These are phyloP conservation scores for Stegodyphus mimosarum DNA, from an alignment of 1,140 invertebrate species.

Conservation along the genomic window DNA sequence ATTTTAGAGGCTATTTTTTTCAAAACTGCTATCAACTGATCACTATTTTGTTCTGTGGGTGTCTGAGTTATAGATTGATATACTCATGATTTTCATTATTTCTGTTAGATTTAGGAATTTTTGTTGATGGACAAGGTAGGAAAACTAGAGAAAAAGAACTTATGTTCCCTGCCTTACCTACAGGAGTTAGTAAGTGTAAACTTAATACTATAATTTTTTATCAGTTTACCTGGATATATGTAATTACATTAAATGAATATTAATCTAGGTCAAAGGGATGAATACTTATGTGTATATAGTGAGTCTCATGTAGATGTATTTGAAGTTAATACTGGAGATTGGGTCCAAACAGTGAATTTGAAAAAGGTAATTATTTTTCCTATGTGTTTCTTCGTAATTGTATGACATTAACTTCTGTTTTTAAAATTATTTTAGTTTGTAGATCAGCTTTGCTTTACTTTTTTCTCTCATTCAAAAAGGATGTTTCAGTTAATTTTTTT, in stretches of 20 bases:
- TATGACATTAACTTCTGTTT: no score
- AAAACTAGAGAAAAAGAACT: constrained; percentile 94
- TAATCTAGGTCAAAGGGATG: constrained; percentile 47
- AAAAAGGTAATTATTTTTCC: constrained; percentile 69
- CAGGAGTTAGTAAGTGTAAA: constrained; percentile 55
- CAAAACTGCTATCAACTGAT: no score
- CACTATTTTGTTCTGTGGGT: no score
- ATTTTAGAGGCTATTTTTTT: no score
- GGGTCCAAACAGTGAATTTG: constrained; percentile 97
- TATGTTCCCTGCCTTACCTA: constrained; percentile 79
- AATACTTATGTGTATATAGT: constrained; percentile 60
- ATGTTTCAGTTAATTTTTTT: no score
- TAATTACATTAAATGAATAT: neutral
- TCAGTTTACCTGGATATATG: neutral
- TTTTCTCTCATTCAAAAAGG: no score
- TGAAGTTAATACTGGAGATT: constrained; percentile 93
- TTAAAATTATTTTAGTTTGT: no score
- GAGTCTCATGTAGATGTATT: constrained; percentile 94
- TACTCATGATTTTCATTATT: no score
- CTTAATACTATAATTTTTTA: neutral
- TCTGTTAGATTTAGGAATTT: constrained; percentile 84
- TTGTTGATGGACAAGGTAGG: constrained; percentile 90
- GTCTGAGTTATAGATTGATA: no score
- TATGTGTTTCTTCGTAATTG: neutral
- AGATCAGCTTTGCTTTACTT: no score